Evolutionary conservation across 2,888 invertebrate genomes (phyloP).

Genomic region (Branchipolynoe longqiensis): DNA sequence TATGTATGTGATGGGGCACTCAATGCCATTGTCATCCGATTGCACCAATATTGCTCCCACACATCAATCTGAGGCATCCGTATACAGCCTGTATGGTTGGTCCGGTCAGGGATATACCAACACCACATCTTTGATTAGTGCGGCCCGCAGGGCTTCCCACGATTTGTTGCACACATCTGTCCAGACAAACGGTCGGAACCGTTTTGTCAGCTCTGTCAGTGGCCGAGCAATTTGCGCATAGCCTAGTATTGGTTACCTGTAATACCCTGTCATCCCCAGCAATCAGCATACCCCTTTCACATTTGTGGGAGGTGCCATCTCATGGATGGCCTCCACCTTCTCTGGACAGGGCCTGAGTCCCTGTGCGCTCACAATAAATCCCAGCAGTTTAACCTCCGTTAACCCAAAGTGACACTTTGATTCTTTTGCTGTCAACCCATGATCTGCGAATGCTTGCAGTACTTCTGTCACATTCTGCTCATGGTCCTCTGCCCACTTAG

Average conservation of each 20-base stretch:
- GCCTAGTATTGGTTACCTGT: background rate
- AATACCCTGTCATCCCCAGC: slow-evolving; percentile 4
- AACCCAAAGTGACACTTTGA: background rate
- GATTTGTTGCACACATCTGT: background rate
- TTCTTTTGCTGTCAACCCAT: background rate
- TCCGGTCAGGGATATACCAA: background rate
- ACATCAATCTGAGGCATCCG: background rate
- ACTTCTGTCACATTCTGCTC: background rate
- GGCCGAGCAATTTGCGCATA: background rate
- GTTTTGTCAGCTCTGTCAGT: background rate
- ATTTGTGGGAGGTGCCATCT: background rate
- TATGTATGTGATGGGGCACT: slow-evolving; percentile 8
- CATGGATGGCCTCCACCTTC: background rate
- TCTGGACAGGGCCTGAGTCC: background rate
- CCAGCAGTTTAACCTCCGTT: background rate
- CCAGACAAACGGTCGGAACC: background rate
- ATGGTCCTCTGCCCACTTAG: background rate
- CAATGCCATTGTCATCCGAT: background rate
- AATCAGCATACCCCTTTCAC: background rate
- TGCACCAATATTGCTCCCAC: background rate
- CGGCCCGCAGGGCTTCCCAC: background rate
- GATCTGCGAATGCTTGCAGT: background rate
- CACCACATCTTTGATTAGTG: background rate
- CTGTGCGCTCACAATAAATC: background rate
- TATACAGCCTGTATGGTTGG: background rate